phyloP scores from a whole-genome alignment of 2,113 vertebrate species.

The Tenrec ecaudatus region DNA sequence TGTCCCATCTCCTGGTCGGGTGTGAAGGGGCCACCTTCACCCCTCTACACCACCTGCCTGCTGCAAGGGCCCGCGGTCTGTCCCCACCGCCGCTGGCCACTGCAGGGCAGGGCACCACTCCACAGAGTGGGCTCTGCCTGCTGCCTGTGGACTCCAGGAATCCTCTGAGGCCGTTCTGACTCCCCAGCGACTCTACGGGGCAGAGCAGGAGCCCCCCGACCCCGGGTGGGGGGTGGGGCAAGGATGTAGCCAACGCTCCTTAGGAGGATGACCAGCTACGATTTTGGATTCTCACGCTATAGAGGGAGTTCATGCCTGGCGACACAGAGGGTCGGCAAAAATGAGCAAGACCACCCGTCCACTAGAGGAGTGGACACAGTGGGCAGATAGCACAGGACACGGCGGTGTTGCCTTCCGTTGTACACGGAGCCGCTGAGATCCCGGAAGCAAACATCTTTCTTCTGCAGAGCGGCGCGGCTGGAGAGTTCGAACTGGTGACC shows the following conservation, averaged over 20 bases:
- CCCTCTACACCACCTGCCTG: not conserved
- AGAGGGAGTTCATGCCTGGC: not conserved
- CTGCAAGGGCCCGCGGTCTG: not conserved
- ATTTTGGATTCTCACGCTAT: not conserved
- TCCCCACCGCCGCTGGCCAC: not conserved
- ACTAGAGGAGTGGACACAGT: too few species aligned
- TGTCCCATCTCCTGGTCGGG: not conserved
- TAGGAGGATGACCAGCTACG: too few species aligned
- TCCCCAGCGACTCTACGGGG: not conserved
- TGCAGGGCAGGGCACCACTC: not conserved
- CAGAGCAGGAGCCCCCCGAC: too few species aligned
- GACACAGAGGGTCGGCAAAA: too few species aligned
- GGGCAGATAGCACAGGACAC: too few species aligned
- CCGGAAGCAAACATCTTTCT: not conserved
- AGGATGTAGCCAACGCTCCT: too few species aligned
- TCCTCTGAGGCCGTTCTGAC: not conserved
- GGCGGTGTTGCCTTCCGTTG: too few species aligned
- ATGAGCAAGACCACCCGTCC: too few species aligned
- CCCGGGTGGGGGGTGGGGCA: not conserved
- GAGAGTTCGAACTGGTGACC: not conserved
- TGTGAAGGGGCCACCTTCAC: not conserved
- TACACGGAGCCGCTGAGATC: too few species aligned
- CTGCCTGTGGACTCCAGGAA: not conserved
- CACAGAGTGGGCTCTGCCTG: not conserved
- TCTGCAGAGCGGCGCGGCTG: not conserved